Evolutionary conservation across 1,140 invertebrate genomes (phyloP).

Genomic region (Apocrypta bakeri): DNA sequence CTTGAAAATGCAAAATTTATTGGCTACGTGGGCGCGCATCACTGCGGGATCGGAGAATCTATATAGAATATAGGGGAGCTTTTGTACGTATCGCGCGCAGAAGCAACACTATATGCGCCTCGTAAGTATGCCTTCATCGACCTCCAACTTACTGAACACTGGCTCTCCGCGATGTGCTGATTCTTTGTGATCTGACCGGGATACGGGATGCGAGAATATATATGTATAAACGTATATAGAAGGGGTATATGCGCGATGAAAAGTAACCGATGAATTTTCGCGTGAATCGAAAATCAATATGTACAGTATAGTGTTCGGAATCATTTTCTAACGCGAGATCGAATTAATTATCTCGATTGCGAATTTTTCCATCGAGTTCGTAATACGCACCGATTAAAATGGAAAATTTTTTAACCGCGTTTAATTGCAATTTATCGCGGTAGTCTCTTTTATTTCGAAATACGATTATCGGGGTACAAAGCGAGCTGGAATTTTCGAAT

Average conservation of each 20-base stretch:
- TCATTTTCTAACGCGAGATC: not conserved
- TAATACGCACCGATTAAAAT: too few species aligned
- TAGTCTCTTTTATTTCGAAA: too few species aligned
- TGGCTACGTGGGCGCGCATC: slow-evolving; percentile 12
- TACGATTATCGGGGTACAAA: too few species aligned
- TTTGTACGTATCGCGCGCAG: not conserved
- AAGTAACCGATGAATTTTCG: not conserved
- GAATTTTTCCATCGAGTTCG: too few species aligned
- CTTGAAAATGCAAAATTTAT: slow-evolving; percentile 57
- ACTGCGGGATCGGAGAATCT: not conserved
- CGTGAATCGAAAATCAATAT: not conserved
- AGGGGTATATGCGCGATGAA: not conserved
- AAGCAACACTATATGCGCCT: not conserved
- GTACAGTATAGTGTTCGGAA: not conserved
- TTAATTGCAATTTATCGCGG: too few species aligned
- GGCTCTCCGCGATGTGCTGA: not conserved
- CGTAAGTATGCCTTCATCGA: not conserved
- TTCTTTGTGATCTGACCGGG: not conserved
- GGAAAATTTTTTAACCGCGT: too few species aligned
- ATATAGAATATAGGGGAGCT: not conserved
- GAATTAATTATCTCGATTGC: not conserved
- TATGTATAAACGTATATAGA: not conserved
- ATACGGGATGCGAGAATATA: not conserved
- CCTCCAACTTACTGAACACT: not conserved
- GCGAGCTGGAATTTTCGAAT: too few species aligned